Evolutionary conservation across 2,113 vertebrate species (phyloP).

Genomic region (Gallinago undulata): DNA sequence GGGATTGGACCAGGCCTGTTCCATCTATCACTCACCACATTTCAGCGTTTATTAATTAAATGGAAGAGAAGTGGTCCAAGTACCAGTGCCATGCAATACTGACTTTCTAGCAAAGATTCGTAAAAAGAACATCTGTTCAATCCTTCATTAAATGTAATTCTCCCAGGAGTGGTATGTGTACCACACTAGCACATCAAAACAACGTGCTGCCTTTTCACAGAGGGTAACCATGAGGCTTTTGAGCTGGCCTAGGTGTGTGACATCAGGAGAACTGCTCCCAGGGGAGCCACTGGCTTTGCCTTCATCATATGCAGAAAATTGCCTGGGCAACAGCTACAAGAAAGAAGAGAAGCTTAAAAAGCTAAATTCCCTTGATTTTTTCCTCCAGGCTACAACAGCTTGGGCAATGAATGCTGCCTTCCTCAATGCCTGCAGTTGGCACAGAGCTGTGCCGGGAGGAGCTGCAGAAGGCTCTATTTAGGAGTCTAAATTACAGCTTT

Average conservation of each 20-base stretch:
- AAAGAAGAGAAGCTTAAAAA: background rate
- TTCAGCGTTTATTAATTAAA: background rate
- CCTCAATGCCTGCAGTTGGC: background rate
- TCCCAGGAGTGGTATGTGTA: background rate
- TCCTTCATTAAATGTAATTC: background rate
- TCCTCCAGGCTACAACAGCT: background rate
- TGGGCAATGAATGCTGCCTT: background rate
- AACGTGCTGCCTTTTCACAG: background rate
- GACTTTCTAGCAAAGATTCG: background rate
- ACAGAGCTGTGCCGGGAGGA: background rate
- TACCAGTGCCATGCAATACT: background rate
- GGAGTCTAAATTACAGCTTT: background rate
- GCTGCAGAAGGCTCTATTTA: background rate
- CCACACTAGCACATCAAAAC: background rate
- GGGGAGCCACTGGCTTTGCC: background rate
- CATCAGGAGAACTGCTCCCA: background rate
- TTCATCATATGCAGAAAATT: background rate
- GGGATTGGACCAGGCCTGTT: background rate
- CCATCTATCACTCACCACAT: background rate
- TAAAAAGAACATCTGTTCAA: background rate
- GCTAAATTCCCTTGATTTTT: conserved; percentile 9
- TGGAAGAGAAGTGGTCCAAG: background rate
- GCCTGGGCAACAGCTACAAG: background rate
- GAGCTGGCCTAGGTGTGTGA: background rate
- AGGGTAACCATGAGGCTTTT: background rate